phyloP scores from a whole-genome alignment of 2,888 invertebrate species.

The Meiosimyza decipiens region DNA sequence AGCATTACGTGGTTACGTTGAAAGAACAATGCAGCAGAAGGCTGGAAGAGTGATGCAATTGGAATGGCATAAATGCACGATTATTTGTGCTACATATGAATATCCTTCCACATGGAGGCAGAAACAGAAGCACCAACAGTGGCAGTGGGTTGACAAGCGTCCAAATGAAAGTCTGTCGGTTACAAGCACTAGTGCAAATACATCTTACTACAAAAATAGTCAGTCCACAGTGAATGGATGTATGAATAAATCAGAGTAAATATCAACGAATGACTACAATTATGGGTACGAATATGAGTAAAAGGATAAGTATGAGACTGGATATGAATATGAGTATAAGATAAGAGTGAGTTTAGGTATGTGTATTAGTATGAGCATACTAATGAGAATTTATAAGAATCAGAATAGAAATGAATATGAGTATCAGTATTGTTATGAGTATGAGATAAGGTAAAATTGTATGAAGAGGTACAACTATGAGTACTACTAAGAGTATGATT shows the following conservation, averaged over 20 bases:
- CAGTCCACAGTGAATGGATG: too few relatives aligned
- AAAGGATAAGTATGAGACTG: too few relatives aligned
- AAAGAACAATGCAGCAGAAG: constrained; percentile 17
- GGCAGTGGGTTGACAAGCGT: neutral
- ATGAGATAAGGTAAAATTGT: neutral
- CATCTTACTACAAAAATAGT: too few relatives aligned
- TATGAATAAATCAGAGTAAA: too few relatives aligned
- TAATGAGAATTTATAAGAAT: neutral
- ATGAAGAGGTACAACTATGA: neutral
- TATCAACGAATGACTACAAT: too few relatives aligned
- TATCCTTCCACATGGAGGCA: too few relatives aligned
- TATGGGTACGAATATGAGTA: too few relatives aligned
- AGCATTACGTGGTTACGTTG: constrained; percentile 35
- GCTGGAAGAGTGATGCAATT: neutral
- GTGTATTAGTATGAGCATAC: neutral
- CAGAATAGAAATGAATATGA: neutral
- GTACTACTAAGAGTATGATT: neutral
- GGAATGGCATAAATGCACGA: too few relatives aligned
- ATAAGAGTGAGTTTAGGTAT: neutral
- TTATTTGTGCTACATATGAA: too few relatives aligned
- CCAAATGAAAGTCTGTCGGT: too few relatives aligned
- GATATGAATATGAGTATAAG: neutral
- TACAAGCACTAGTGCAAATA: too few relatives aligned
- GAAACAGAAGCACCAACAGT: neutral
- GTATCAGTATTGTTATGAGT: neutral